Base-by-base conservation (phyloP, 2,888 invertebrate genomes). In the Pharmacophagus antenor region DNA sequence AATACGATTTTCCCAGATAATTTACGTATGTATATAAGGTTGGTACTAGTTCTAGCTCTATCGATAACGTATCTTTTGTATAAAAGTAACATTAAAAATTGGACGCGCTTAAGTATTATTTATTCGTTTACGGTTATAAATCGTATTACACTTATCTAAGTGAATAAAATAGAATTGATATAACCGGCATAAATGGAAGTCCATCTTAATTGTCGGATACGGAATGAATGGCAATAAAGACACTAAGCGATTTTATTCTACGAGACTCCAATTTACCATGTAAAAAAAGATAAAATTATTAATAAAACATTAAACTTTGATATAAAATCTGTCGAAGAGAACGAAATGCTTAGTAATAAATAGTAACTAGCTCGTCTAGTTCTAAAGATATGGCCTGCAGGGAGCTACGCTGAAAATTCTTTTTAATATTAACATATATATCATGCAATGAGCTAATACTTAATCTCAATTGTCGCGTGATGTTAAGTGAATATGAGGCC, bases 1-100 rank as follows among this genome's bases (percentile, higher is more conserved):
- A 54, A 60, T 60, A 60, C 55, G 31, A 60, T 42, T 27, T 55
- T 46, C 27, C n/a, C n/a, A n/a, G n/a, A n/a, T n/a, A n/a, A n/a
- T n/a, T n/a, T n/a, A 37, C 37, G 37, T 27, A 37, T n/a, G 15
- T 15, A 4, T 37, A 37, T 21, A 51, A 37, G 46, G 42, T 27
- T 10, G 23, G 25, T 18, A 37, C 5, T 8, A 22, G 18, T 31
- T 42, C n/a, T 6, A 18, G 7, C 2, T 37, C 15, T 15, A 37
- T n/a, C n/a, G 0, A 37, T n/a, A n/a, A n/a, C n/a, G n/a, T n/a
- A n/a, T n/a, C n/a, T n/a, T n/a, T n/a, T n/a, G n/a, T n/a, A n/a
- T n/a, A n/a, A n/a, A n/a, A n/a, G n/a, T n/a, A n/a, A n/a, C n/a
- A n/a, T n/a, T n/a, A n/a, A n/a, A n/a, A n/a, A n/a, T n/a, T n/a